These are phyloP conservation scores for Phlogophora meticulosa DNA, from an alignment of 2,888 invertebrate genomes.

Conservation along the genomic window DNA sequence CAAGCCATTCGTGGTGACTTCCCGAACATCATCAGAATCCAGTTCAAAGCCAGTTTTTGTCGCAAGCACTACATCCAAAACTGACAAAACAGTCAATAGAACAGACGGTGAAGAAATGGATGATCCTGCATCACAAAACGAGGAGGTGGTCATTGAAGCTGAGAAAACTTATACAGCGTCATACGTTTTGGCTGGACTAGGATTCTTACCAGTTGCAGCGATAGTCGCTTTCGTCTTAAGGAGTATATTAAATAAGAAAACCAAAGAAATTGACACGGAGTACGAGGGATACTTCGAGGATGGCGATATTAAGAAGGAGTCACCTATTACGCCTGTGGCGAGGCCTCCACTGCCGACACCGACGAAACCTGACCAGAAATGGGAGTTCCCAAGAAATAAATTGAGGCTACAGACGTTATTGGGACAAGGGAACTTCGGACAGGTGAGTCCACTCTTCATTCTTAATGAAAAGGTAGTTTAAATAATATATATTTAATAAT, in stretches of 20 bases:
- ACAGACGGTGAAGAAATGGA: constrained; percentile 70
- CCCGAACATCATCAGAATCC: constrained; percentile 86
- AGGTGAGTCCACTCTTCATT: constrained; percentile 77
- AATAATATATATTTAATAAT: neutral
- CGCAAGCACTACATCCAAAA: constrained; percentile 68
- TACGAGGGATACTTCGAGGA: constrained; percentile 92
- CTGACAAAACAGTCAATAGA: constrained; percentile 71
- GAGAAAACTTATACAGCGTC: constrained; percentile 92
- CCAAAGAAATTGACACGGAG: constrained; percentile 90
- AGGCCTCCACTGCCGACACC: constrained; percentile 90
- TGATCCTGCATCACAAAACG: constrained; percentile 77
- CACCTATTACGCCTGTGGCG: constrained; percentile 89
- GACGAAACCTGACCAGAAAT: constrained; percentile 91
- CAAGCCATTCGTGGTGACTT: constrained; percentile 83
- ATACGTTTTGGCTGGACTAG: constrained; percentile 91
- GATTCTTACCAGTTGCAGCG: constrained; percentile 91
- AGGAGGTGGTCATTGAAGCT: constrained; percentile 91
- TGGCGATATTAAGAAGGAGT: constrained; percentile 88
- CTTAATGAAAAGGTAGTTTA: neutral
- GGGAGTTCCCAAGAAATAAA: constrained; percentile 95
- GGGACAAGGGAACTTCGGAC: constrained; percentile 96
- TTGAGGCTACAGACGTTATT: constrained; percentile 94
- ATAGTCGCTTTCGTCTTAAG: constrained; percentile 91
- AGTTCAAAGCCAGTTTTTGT: constrained; percentile 76
- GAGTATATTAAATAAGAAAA: constrained; percentile 89